These are phyloP conservation scores for Micromesistius poutassou DNA, from an alignment of 2,797 vertebrate species.

Conservation along the genomic window DNA sequence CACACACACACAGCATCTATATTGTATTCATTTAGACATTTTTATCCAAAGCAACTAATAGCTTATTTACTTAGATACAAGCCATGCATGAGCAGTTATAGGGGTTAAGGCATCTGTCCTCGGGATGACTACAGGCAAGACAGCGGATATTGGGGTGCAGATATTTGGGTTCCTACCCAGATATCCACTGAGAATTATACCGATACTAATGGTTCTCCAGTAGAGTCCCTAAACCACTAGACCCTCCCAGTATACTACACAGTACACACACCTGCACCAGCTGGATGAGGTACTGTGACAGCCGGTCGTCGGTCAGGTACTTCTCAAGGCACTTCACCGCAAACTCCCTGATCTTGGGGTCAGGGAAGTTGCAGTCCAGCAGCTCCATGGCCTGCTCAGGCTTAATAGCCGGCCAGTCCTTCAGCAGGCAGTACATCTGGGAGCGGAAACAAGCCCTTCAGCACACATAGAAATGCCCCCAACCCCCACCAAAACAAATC, in stretches of 20 bases:
- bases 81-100: not conserved
- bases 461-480: not conserved
- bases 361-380: constrained; percentile 97
- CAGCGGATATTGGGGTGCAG: too few relatives aligned
- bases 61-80: not conserved
- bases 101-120: too few relatives aligned
- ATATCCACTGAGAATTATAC: too few relatives aligned
- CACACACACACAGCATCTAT: not conserved
- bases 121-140: too few relatives aligned
- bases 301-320: constrained; percentile 95
- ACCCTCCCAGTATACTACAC: not conserved
- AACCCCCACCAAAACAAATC: not conserved
- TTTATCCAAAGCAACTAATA: not conserved
- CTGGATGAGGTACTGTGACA: constrained; percentile 98
- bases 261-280: constrained; percentile 87
- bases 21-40: not conserved
- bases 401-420: constrained; percentile 96
- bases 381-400: constrained; percentile 99
- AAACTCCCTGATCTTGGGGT: constrained; percentile 94
- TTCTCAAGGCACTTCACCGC: constrained; percentile 97
- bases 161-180: too few relatives aligned
- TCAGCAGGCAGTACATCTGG: constrained; percentile 97
- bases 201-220: too few relatives aligned
- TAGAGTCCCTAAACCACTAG: not conserved
- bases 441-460: not conserved